Conservation (phyloP, 2,113 vertebrate species). For the Mastomys natalensis region DNA sequence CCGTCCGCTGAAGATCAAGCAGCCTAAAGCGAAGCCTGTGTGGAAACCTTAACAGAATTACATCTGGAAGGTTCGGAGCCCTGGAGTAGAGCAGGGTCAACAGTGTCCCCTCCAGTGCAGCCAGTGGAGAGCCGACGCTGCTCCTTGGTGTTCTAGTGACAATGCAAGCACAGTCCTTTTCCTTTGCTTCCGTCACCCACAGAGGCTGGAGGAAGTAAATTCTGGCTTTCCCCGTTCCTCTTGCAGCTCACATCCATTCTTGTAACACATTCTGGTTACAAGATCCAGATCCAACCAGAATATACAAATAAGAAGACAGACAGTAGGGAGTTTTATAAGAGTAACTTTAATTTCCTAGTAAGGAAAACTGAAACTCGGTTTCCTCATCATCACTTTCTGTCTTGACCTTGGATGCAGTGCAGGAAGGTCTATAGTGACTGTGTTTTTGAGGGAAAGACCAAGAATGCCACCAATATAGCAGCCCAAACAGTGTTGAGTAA, state of each 20-base stretch:
- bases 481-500: not conserved
- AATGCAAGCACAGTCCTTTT: not conserved
- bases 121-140: no score
- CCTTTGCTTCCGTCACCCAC: not conserved
- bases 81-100: not conserved
- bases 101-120: not conserved
- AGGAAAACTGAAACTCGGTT: not conserved
- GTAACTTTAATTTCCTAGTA: not conserved
- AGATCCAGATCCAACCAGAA: not conserved
- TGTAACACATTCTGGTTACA: not conserved
- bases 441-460: not conserved
- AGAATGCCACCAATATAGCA: not conserved
- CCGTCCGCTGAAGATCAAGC: not conserved
- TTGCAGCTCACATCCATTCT: not conserved
- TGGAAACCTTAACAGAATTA: not conserved
- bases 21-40: not conserved
- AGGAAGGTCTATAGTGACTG: not conserved
- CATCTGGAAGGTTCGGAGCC: not conserved
- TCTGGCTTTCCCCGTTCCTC: not conserved
- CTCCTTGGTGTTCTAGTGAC: not conserved
- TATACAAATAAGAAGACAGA: not conserved
- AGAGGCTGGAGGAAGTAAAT: not conserved
- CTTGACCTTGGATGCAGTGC: not conserved
- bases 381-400: not conserved
- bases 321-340: not conserved